Evolutionary conservation across 2,888 invertebrate species (phyloP), one percentile per base, ranked within the genome.

Genomic region (Allygus modestus): DNA sequence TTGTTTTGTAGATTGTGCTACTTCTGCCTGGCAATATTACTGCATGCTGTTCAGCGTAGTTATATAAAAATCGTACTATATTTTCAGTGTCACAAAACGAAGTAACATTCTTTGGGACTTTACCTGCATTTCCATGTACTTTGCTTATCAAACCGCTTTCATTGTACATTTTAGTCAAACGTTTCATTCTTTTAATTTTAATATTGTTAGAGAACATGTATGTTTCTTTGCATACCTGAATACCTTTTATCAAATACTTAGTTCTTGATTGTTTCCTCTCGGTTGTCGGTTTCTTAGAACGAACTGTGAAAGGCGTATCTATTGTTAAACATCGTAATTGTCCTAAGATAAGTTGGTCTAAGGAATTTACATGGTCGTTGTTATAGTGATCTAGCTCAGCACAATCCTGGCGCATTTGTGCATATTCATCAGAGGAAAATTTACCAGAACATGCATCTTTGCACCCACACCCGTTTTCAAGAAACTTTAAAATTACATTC

Each of bases 101-200:
- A 23, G 83, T 83, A 4, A 12, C 33, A 31, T 83, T 43, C 28
- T 71, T 71, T 31, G 31, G 1, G 0, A 71, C 9, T 37, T 37
- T 37, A 9, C 73, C 37, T 71, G 20, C 54, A 20, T 83, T 83
- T 17, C 83, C 83, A 77, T 83, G 83, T 15, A n/a, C 9, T 23
- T 51, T 73, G 11, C 37, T 11, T n/a, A 75, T 23, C 58, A 83
- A 54, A 15, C 71, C 82, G 26, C 20, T 77, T 20, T 31, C 33
- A 33, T 77, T 83, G 58, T 75, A 83, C 75, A 54, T 28, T 54
- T 83, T 83, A 1, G 41, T 58, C 1, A 75, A 31, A 1, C 75
- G 33, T 83, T 83, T 83, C 20, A 83, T 33, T 23, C 83, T 46
- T 20, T 83, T 83, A 26, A 77, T 75, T 75, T 83, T 83, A 17